Evolutionary conservation across 2,888 invertebrate species (phyloP).

Genomic region (Diarsia brunnea): DNA sequence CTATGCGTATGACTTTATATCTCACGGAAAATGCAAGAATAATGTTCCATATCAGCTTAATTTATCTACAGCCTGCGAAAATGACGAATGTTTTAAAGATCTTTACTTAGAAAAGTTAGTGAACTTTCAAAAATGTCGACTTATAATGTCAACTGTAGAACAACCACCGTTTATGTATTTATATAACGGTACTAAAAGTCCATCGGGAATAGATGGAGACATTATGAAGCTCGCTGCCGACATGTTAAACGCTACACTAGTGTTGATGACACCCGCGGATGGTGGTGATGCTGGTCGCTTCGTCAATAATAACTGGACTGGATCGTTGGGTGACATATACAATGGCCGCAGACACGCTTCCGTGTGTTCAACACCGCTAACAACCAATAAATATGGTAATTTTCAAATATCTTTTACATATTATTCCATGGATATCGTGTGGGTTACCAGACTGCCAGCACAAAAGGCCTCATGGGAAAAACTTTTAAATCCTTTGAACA

Average conservation of each 20-base stretch:
- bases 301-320: slow-evolving; percentile 79
- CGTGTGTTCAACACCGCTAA: slow-evolving; percentile 76
- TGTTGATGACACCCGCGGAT: slow-evolving; percentile 71
- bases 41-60: slow-evolving; percentile 68
- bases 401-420: slow-evolving; percentile 81
- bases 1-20: slow-evolving; percentile 71
- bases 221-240: slow-evolving; percentile 73
- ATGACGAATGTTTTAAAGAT: slow-evolving; percentile 70
- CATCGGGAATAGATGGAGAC: slow-evolving; percentile 77
- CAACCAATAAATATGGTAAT: slow-evolving; percentile 73
- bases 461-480: slow-evolving; percentile 77
- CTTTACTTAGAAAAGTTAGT: slow-evolving; percentile 72
- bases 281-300: slow-evolving; percentile 70
- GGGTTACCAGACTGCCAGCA: slow-evolving; percentile 74
- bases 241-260: slow-evolving; percentile 77
- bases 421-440: slow-evolving; percentile 79
- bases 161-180: slow-evolving; percentile 81
- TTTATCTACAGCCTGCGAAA: slow-evolving; percentile 64
- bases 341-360: slow-evolving; percentile 74
- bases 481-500: slow-evolving; percentile 76
- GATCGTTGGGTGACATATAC: slow-evolving; percentile 78
- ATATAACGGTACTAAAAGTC: slow-evolving; percentile 67
- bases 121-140: slow-evolving; percentile 74
- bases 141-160: slow-evolving; percentile 77
- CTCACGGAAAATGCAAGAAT: slow-evolving; percentile 72